Base-by-base conservation (phyloP, 2,888 invertebrate genomes). In the Tachina lurida region DNA sequence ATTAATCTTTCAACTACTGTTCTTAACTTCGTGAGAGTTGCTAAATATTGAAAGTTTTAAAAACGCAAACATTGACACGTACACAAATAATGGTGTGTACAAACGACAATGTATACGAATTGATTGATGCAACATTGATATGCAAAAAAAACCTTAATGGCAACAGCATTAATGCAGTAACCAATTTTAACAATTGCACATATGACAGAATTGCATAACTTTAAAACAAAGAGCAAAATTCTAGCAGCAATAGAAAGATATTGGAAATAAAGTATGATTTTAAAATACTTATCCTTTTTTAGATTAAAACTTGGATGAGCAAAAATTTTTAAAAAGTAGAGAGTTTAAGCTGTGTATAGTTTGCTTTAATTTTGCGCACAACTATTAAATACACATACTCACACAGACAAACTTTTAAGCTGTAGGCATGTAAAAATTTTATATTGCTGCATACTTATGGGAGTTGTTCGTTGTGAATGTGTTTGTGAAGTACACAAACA, bases 21-120 rank as follows among this genome's bases (percentile, higher is more conserved):
- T 58, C 41, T 41, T 7, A 62, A 62, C 22, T 17, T 41, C 58
- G 52, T 65, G 47, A 49, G 47, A 15, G 17, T 54, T 71, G 73
- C 60, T 45, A 79, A 52, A 84, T 75, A 78, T 75, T 75, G 62
- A 70, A 75, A 65, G 56, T 65, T 80, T 65, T 45, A 45, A 60
- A 74, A 70, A 19, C 60, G 12, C 41, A 63, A 54, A 63, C 10
- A n/a, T 31, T 41, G 65, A 12, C 39, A 56, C 47, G 39, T 47
- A 31, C 56, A 31, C 65, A 63, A 22, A n/a, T 19, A 45, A 2
- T 31, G 10, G 43, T 65, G 9, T 19, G 70, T 70, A 15, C 45
- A 45, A 41, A 15, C 45, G 54, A 41, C 3, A 49, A 10, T 19
- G 19, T 13, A 52, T 47, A 43, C 22, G 56, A 13, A 79, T 45